phyloP scores from a whole-genome alignment of 2,888 invertebrate species.

The Coecobrya sp. region DNA sequence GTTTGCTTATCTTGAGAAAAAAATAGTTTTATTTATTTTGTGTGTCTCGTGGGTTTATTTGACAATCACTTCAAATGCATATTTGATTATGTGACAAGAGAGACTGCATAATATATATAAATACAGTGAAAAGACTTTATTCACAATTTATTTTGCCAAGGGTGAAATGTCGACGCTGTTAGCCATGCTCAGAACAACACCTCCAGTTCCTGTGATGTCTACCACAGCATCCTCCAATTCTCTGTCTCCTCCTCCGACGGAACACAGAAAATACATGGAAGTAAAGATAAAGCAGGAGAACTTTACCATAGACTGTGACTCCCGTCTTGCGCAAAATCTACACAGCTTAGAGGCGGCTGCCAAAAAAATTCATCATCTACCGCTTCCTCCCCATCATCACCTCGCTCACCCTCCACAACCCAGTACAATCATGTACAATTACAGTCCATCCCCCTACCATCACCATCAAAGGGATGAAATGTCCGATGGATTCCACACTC shows the following conservation, averaged over 20 bases:
- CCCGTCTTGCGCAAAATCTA: conserved; percentile 77
- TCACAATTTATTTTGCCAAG: not conserved
- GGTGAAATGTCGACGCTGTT: conserved; percentile 73
- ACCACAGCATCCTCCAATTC: not conserved
- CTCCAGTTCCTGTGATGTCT: conserved; percentile 13
- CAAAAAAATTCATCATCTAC: conserved; percentile 69
- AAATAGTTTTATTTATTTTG: not conserved
- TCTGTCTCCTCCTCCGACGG: conserved; percentile 40
- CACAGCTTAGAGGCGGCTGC: conserved; percentile 78
- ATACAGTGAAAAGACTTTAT: not conserved
- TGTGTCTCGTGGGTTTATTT: not conserved
- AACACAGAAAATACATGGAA: conserved; percentile 80
- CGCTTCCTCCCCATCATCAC: conserved; percentile 33
- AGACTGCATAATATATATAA: not conserved
- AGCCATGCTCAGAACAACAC: conserved; percentile 70
- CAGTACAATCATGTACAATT: conserved; percentile 66
- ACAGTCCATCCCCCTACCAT: conserved; percentile 55
- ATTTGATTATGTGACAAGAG: not conserved
- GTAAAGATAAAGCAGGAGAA: conserved; percentile 83
- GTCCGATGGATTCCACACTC: conserved; percentile 88
- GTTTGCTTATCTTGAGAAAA: not conserved
- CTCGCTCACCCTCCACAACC: conserved; percentile 35
- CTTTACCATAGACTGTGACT: conserved; percentile 80
- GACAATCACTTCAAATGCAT: conserved; percentile 9
- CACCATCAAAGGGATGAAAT: conserved; percentile 78